Conservation (phyloP, 2,888 invertebrate genomes). For the Gari tellinella region DNA sequence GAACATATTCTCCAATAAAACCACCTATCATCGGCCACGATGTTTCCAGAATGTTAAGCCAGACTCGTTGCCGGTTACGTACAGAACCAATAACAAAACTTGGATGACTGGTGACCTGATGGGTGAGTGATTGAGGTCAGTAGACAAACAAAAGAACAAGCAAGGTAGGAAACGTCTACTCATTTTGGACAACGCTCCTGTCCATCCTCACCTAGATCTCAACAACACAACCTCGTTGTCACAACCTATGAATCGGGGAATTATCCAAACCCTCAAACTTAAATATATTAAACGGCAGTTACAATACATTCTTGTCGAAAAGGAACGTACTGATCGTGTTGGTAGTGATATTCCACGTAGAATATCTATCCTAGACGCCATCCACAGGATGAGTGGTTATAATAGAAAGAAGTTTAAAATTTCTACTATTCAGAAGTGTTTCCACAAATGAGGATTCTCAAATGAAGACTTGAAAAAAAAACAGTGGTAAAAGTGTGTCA, state of each 20-base stretch:
- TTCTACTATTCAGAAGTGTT: conserved; percentile 19
- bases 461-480: no score
- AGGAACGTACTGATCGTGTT: background rate
- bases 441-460: conserved; percentile 17
- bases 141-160: conserved; percentile 16
- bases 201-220: conserved; percentile 1
- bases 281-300: conserved; percentile 26
- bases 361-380: conserved; percentile 19
- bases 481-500: no score
- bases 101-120: conserved; percentile 28
- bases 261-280: conserved; percentile 30
- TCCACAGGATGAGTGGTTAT: conserved; percentile 1
- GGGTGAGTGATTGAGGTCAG: conserved; percentile 16
- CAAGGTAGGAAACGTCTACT: conserved; percentile 21
- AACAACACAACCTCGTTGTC: conserved; percentile 21
- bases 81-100: conserved; percentile 24
- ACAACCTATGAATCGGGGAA: conserved; percentile 45
- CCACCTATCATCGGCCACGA: no score
- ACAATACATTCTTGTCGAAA: conserved; percentile 3
- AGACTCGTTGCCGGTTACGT: conserved; percentile 8
- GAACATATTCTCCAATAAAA: no score
- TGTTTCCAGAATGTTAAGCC: conserved; percentile 9
- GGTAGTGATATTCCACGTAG: conserved; percentile 1
- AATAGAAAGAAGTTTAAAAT: conserved; percentile 5
- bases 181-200: no score